Percentiles rank a stretch among this genome's conserved stretches.
phyloP scores from a whole-genome alignment of 2,797 vertebrate genomes.

The Morelia viridis region DNA sequence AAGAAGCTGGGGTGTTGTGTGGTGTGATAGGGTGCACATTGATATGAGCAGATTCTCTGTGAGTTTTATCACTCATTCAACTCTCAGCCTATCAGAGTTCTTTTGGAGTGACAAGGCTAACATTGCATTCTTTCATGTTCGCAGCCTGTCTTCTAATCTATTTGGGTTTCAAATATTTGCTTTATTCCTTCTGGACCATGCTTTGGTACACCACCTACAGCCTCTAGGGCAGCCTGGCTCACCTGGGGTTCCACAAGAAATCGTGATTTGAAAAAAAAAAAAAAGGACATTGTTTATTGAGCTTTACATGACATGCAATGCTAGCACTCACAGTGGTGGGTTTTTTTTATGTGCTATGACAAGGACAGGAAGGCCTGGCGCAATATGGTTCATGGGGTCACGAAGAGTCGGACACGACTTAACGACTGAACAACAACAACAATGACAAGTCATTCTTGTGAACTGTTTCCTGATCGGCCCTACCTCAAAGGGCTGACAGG shows the following conservation, averaged over 20 bases:
- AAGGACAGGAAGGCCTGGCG: no score
- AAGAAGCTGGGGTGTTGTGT: neutral
- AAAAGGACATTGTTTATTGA: neutral
- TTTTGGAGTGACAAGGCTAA: neutral
- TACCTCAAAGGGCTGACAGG: neutral
- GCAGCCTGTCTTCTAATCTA: no score
- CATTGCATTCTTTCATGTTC: neutral
- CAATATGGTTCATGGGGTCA: no score
- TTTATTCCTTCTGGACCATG: neutral
- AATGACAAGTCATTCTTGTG: neutral
- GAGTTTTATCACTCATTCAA: neutral
- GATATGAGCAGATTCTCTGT: neutral
- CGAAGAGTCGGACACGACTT: no score
- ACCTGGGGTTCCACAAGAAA: neutral
- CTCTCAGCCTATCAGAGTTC: neutral
- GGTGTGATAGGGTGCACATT: neutral
- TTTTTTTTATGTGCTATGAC: neutral
- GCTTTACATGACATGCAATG: neutral
- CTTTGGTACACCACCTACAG: neutral
- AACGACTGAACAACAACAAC: no score
- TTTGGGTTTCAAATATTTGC: no score
- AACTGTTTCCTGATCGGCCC: neutral
- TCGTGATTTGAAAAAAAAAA: neutral
- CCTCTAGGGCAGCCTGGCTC: neutral
- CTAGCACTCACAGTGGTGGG: neutral